Percentiles rank a stretch among this genome's conserved stretches.
Conservation (phyloP, 1,140 invertebrate genomes). For the Spodoptera frugiperda region DNA sequence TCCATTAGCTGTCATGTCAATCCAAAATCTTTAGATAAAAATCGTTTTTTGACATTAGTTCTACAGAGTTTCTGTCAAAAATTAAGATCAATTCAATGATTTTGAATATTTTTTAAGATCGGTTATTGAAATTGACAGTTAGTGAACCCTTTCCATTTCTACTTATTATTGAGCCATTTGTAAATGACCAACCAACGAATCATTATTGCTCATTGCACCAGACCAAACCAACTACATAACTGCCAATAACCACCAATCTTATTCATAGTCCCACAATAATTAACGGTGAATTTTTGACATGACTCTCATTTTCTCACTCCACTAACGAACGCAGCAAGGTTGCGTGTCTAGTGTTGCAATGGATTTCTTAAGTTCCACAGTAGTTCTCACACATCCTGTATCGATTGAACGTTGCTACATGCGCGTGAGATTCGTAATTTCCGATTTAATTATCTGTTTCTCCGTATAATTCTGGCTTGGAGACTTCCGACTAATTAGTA, state of each 20-base stretch:
- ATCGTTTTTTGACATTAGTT: no score
- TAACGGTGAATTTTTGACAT: conserved; percentile 30
- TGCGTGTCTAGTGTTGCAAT: conserved; percentile 47
- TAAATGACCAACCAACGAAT: neutral
- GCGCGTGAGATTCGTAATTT: conserved; percentile 39
- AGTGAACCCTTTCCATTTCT: no score
- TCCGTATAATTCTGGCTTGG: neutral
- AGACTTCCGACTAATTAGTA: conserved; percentile 22
- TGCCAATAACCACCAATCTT: neutral
- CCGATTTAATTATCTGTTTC: conserved; percentile 46
- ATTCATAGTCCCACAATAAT: conserved; percentile 30
- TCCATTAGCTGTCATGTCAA: no score
- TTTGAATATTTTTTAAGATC: no score
- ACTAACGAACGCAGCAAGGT: conserved; percentile 47
- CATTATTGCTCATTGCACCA: neutral
- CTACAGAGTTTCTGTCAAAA: no score
- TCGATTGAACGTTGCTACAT: conserved; percentile 44
- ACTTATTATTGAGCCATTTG: no score
- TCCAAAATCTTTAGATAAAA: no score
- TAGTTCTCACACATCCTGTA: conserved; percentile 50
- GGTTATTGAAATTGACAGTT: no score
- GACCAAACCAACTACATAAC: neutral
- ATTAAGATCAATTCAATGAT: no score
- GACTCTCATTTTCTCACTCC: conserved; percentile 21
- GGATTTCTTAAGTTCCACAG: conserved; percentile 44